phyloP scores from a whole-genome alignment of 2,113 vertebrate species.

The Montifringilla adamsi region DNA sequence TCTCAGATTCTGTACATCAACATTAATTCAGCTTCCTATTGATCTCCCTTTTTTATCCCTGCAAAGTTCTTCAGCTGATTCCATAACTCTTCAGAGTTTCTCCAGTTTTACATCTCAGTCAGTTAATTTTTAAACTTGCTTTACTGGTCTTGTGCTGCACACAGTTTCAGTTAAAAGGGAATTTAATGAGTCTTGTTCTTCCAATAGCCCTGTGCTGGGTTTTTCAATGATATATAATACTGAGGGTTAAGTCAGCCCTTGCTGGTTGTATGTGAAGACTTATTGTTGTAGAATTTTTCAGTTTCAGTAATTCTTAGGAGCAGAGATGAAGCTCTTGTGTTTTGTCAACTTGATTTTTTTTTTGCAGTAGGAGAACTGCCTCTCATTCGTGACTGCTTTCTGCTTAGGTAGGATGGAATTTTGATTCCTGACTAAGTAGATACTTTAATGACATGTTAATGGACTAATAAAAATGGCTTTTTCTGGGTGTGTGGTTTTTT shows the following conservation, averaged over 20 bases:
- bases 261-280: background rate
- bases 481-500: constrained; percentile 63
- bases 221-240: background rate
- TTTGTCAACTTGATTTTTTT: background rate
- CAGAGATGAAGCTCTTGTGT: background rate
- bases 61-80: background rate
- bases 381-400: background rate
- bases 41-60: background rate
- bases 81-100: background rate
- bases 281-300: background rate
- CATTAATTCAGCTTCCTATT: background rate
- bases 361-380: background rate
- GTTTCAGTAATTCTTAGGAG: background rate
- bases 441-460: constrained; percentile 58
- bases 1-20: background rate
- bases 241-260: background rate
- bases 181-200: background rate
- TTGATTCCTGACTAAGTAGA: constrained; percentile 35
- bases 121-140: background rate
- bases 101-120: background rate
- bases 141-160: background rate
- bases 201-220: background rate
- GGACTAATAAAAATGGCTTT: constrained; percentile 62
- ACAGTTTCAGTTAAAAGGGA: background rate
- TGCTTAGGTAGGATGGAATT: constrained; percentile 51